Base-by-base conservation (phyloP, 2,797 vertebrate species). In the Botia almorhae region DNA sequence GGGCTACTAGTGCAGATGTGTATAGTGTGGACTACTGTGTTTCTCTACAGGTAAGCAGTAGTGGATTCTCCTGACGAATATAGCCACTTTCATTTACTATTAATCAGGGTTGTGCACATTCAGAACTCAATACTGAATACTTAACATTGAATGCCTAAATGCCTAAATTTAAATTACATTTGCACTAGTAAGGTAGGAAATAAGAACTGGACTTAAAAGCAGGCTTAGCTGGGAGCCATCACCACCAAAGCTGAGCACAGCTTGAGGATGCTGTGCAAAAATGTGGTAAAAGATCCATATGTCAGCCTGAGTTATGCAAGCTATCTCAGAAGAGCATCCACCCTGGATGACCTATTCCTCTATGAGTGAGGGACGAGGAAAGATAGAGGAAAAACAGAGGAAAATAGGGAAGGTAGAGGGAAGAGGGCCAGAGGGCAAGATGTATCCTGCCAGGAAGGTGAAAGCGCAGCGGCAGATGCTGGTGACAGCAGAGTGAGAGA, bases 251-350 rank as follows among this genome's bases (percentile, higher is more conserved):
- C 58, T 21, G 64, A 80, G 69, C 80, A 74, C 78, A 76, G 80
- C 72, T 78, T 77, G 85, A 84, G 77, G 56, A 79, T 74, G 71
- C 71, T 72, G 61, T 14, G 23, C 67, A 85, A 56, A 70, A 82
- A 83, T 55, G 46, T 81, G 80, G 74, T 81, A 80, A 82, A 84
- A 81, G 70, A 82, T 84, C 77, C 61, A 72, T 72, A 84, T 76
- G 81, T 77, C 82, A 86, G 70, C 11, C 53, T 26, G 26, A 75
- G 81, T 86, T 84, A 86, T 69, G 81, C 75, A 84, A 81, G 65
- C 76, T 64, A 58, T 69, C 74, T 78, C 70, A 26, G 65, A 82
- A 78, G 77, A 74, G 53, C 65, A 46, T 77, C 77, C 78, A 81
- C 65, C 74, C 61, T 3, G 46, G n/a, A 56, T 86, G 85, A 86